These are phyloP conservation scores for Gobius niger DNA, from an alignment of 2,113 vertebrate genomes.

Conservation along the genomic window DNA sequence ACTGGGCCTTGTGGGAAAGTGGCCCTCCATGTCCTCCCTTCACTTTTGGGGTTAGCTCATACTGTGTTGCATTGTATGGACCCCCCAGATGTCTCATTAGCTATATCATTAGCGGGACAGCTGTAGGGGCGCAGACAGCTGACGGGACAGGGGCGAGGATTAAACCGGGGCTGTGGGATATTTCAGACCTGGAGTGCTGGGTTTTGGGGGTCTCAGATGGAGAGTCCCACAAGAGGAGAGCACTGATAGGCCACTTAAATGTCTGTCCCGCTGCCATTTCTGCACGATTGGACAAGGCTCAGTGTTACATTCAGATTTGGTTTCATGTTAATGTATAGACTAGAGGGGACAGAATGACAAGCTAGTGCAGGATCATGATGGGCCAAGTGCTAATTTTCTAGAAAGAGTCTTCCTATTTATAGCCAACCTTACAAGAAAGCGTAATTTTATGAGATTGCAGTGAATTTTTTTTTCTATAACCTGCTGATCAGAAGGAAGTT, in stretches of 20 bases:
- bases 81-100: slow-evolving; percentile 79
- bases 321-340: slow-evolving; percentile 8
- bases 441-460: no score
- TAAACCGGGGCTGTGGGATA: slow-evolving; percentile 34
- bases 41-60: slow-evolving; percentile 37
- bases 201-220: slow-evolving; percentile 30
- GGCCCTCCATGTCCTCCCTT: slow-evolving; percentile 13
- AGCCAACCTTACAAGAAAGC: background rate
- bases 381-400: background rate
- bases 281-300: background rate
- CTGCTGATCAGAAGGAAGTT: no score
- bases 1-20: slow-evolving; percentile 64
- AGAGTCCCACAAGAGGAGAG: slow-evolving; percentile 9
- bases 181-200: slow-evolving; percentile 35
- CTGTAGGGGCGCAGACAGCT: slow-evolving; percentile 73
- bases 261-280: background rate
- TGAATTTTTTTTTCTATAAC: no score
- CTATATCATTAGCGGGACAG: slow-evolving; percentile 80
- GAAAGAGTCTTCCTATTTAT: background rate
- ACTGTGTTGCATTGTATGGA: slow-evolving; percentile 49
- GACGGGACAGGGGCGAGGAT: slow-evolving; percentile 63
- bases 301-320: background rate
- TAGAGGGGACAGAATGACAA: background rate
- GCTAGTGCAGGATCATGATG: background rate
- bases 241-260: slow-evolving; percentile 9